phyloP scores from a whole-genome alignment of 2,113 vertebrate species.

The Microtus ochrogaster region DNA sequence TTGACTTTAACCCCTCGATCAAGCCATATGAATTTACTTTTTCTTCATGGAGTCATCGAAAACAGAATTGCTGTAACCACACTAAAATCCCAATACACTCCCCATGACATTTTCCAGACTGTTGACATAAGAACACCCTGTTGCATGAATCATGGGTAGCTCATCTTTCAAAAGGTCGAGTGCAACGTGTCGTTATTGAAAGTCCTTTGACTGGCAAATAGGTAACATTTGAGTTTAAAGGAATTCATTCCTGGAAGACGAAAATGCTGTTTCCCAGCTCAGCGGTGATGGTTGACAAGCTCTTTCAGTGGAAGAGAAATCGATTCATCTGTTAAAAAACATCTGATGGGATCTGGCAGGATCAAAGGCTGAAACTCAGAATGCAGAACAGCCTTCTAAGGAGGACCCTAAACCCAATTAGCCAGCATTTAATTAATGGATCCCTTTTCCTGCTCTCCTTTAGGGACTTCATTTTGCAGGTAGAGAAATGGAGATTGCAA shows the following conservation, averaged over 20 bases:
- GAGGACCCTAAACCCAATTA: neutral
- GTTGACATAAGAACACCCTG: neutral
- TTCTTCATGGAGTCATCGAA: neutral
- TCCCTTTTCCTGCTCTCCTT: neutral
- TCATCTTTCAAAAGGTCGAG: neutral
- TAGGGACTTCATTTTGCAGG: neutral
- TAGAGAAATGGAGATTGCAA: neutral
- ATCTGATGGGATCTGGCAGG: neutral
- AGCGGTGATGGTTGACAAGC: neutral
- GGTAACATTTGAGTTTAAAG: neutral
- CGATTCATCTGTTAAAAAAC: neutral
- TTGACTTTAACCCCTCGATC: neutral
- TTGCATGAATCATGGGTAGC: neutral
- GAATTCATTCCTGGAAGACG: neutral
- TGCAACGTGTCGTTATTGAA: neutral
- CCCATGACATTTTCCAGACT: neutral
- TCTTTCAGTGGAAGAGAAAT: neutral
- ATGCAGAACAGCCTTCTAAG: neutral
- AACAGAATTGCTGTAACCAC: neutral
- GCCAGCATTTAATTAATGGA: neutral
- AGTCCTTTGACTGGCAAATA: neutral
- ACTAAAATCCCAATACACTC: neutral
- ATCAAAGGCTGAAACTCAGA: neutral
- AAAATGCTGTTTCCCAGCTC: neutral
- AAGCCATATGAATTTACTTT: neutral